Evolutionary conservation across 2,113 vertebrate genomes (phyloP).

Genomic region (Silurus asotus): DNA sequence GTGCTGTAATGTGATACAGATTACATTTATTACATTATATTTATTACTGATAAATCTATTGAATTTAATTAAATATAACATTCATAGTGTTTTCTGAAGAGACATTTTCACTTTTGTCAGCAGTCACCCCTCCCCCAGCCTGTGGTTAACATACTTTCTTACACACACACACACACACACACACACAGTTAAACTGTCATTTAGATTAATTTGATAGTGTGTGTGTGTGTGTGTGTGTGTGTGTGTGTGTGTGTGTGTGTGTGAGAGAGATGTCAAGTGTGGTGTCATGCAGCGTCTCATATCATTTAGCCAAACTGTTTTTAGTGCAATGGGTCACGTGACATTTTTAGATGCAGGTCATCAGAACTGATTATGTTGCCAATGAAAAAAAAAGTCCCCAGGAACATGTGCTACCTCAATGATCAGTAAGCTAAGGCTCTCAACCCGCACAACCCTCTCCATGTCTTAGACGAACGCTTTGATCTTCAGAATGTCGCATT

Average conservation of each 20-base stretch:
- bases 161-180: neutral
- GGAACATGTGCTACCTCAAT: neutral
- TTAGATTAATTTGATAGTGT: neutral
- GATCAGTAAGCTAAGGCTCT: neutral
- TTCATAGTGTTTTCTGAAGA: neutral
- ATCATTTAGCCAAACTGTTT: neutral
- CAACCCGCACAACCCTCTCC: neutral
- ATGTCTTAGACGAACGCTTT: neutral
- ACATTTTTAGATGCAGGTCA: neutral
- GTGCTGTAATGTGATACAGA: neutral
- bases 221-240: neutral
- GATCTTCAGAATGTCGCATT: no score
- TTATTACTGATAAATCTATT: neutral
- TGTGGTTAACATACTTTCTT: neutral
- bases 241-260: neutral
- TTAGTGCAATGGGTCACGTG: neutral
- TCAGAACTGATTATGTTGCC: neutral
- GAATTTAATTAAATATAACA: neutral
- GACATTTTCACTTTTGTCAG: neutral
- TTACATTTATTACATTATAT: neutral
- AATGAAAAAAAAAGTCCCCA: neutral
- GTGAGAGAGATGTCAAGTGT: neutral
- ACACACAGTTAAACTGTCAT: neutral
- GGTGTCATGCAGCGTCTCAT: neutral
- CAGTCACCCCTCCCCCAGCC: no score